Percentiles rank a stretch among this genome's conserved stretches.
Evolutionary conservation across 2,113 vertebrate genomes (phyloP).

Genomic region (Pteropus alecto): DNA sequence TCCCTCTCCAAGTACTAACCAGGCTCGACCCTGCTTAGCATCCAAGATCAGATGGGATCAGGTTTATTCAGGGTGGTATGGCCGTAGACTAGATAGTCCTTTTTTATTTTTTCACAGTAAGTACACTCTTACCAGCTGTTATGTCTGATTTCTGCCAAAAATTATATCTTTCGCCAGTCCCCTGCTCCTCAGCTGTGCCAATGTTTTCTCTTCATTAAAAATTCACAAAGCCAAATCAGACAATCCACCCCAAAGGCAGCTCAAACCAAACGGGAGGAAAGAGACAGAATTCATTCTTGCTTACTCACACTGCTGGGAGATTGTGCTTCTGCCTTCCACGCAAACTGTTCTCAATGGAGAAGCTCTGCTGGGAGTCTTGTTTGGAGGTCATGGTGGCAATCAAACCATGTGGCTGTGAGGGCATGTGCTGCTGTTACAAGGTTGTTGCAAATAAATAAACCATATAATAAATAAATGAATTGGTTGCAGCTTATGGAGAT

Average conservation of each 20-base stretch:
- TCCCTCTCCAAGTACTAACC: too few relatives aligned
- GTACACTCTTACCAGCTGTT: constrained; percentile 40
- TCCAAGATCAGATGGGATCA: too few relatives aligned
- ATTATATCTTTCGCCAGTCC: constrained; percentile 32
- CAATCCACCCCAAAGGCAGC: background rate
- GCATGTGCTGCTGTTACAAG: background rate
- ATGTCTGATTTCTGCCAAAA: constrained; percentile 23
- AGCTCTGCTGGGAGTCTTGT: background rate
- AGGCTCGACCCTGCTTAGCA: too few relatives aligned
- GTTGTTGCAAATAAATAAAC: background rate
- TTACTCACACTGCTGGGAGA: background rate
- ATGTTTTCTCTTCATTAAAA: constrained; percentile 70
- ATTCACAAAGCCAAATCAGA: constrained; percentile 45
- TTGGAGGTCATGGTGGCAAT: background rate
- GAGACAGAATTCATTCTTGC: background rate
- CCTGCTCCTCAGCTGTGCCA: constrained; percentile 49
- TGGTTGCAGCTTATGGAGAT: background rate
- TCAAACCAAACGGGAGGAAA: constrained; percentile 1
- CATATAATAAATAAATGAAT: background rate
- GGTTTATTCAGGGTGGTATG: too few relatives aligned
- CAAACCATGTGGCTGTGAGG: background rate
- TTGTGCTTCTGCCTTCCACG: background rate
- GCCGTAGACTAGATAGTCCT: background rate
- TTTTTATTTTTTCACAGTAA: background rate
- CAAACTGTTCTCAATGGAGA: background rate